These are phyloP conservation scores for Apaloderma vittatum DNA, from an alignment of 2,113 vertebrate species.

Conservation along the genomic window DNA sequence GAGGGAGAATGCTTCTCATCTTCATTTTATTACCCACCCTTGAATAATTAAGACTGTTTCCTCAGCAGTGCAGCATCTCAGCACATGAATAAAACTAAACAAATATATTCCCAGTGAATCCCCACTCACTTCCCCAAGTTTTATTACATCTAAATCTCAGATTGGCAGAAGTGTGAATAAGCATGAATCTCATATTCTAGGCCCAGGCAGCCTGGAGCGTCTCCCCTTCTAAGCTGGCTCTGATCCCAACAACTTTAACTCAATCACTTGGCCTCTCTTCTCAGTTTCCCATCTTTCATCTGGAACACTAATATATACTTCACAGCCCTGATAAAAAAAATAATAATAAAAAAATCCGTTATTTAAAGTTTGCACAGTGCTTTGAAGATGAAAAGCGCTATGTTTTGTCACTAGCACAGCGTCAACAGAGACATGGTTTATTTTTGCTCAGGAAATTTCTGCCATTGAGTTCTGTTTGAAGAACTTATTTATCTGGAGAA, in stretches of 20 bases:
- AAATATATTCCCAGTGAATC: not conserved
- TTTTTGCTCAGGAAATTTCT: conserved; percentile 60
- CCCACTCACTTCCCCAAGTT: not conserved
- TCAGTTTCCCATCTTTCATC: conserved; percentile 57
- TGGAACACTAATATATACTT: conserved; percentile 23
- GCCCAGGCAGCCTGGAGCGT: not conserved
- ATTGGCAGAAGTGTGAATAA: not conserved
- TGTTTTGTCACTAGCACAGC: conserved; percentile 27
- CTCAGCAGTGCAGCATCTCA: not conserved
- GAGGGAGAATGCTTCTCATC: not conserved
- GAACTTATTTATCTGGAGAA: conserved; percentile 14
- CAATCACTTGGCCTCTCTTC: not conserved
- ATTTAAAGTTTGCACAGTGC: conserved; percentile 45
- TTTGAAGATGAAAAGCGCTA: conserved; percentile 71
- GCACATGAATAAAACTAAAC: not conserved
- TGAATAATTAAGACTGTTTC: not conserved
- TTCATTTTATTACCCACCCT: not conserved
- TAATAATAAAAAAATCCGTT: not conserved
- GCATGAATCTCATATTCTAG: not conserved
- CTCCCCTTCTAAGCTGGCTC: not conserved
- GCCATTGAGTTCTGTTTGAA: conserved; percentile 40
- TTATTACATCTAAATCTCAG: not conserved
- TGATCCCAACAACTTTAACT: not conserved
- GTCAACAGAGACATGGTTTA: conserved; percentile 37
- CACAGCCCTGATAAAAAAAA: not conserved